Evolutionary conservation across 2,113 vertebrate species (phyloP).

Genomic region (Gobiocypris rarus): DNA sequence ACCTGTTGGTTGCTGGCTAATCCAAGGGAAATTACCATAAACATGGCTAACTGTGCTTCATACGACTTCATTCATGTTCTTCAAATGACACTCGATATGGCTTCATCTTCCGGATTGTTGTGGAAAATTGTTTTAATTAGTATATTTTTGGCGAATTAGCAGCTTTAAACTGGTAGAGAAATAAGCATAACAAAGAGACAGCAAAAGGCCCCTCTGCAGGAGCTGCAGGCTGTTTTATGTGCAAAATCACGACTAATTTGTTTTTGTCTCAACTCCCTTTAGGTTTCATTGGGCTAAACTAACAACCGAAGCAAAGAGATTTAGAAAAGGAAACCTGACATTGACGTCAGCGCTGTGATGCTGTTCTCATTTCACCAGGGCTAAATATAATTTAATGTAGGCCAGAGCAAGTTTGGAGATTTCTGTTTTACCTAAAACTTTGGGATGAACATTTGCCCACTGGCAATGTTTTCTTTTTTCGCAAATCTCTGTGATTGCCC

Average conservation of each 20-base stretch:
- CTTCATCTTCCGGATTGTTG: not conserved
- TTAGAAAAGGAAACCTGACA: slow-evolving; percentile 27
- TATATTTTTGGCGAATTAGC: slow-evolving; percentile 18
- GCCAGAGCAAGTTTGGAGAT: not conserved
- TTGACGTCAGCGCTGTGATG: not conserved
- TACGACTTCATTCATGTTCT: not conserved
- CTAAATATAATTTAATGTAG: slow-evolving; percentile 37
- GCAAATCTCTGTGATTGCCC: not conserved
- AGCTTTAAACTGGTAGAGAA: not conserved
- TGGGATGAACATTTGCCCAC: not conserved
- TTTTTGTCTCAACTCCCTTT: slow-evolving; percentile 30
- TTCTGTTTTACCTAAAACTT: slow-evolving; percentile 19
- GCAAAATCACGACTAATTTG: slow-evolving; percentile 7
- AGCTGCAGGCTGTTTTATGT: not conserved
- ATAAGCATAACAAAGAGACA: slow-evolving; percentile 12
- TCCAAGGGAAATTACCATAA: slow-evolving; percentile 35
- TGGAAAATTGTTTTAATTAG: slow-evolving; percentile 20
- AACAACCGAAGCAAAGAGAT: slow-evolving; percentile 19
- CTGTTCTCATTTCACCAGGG: slow-evolving; percentile 18
- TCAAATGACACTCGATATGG: not conserved
- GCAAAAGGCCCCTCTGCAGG: not conserved
- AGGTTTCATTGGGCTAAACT: slow-evolving; percentile 24
- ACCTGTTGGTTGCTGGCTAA: slow-evolving; percentile 42
- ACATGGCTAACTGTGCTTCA: slow-evolving; percentile 28
- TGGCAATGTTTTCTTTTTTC: not conserved